Conservation (phyloP, 1,140 invertebrate species). For the Diploscapter pachys region DNA sequence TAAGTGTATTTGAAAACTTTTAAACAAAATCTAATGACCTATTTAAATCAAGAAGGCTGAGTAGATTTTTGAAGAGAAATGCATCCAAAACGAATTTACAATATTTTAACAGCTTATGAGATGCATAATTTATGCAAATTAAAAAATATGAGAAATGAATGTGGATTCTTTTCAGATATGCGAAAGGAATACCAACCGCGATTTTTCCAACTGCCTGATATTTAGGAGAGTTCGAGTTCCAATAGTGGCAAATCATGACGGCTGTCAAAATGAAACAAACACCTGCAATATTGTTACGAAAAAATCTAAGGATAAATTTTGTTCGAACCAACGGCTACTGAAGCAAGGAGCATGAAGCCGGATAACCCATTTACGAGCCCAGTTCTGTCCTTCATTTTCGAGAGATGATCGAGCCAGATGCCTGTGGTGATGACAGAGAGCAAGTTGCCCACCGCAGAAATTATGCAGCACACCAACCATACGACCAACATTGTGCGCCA, state of each 20-base stretch:
- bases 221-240: conserved; percentile 55
- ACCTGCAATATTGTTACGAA: conserved; percentile 26
- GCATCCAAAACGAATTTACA: not conserved
- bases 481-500: conserved; percentile 53
- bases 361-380: conserved; percentile 53
- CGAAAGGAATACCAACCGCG: conserved; percentile 34
- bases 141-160: not conserved
- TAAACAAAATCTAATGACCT: too few relatives aligned
- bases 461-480: conserved; percentile 56
- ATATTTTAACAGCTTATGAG: not conserved
- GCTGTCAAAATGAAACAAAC: conserved; percentile 56
- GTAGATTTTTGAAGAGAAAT: not conserved
- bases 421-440: conserved; percentile 56
- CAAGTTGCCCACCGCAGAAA: conserved; percentile 55
- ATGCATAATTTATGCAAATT: not conserved
- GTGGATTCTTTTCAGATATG: not conserved
- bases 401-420: conserved; percentile 55
- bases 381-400: conserved; percentile 53
- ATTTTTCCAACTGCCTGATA: conserved; percentile 55
- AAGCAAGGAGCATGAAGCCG: conserved; percentile 54
- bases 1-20: too few relatives aligned
- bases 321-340: conserved; percentile 49
- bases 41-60: too few relatives aligned
- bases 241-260: conserved; percentile 56
- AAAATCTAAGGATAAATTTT: not conserved